Evolutionary conservation across 2,113 vertebrate species (phyloP).

Genomic region (Pardalotus punctatus): DNA sequence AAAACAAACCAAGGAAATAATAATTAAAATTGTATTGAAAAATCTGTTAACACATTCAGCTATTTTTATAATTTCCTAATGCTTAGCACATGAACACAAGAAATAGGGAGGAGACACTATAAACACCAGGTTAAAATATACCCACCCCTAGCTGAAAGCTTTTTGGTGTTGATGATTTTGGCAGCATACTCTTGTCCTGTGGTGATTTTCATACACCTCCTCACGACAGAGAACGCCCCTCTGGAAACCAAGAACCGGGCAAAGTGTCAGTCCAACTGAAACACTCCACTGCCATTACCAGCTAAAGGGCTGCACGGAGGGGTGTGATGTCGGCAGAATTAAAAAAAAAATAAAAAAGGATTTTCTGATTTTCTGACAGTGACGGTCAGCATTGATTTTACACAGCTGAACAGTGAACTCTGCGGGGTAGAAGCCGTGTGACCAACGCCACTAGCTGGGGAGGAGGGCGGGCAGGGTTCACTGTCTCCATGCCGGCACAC

Average conservation of each 20-base stretch:
- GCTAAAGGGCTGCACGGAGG: background rate
- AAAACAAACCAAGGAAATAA: background rate
- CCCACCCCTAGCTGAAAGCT: conserved; percentile 93
- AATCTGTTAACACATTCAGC: background rate
- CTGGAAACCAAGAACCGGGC: conserved; percentile 74
- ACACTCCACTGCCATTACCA: background rate
- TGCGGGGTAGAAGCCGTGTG: background rate
- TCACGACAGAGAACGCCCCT: conserved; percentile 96
- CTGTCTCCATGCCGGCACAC: background rate
- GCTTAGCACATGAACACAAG: background rate
- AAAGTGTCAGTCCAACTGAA: conserved; percentile 30
- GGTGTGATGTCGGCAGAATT: background rate
- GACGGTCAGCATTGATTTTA: background rate
- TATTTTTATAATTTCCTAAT: background rate
- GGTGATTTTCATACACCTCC: conserved; percentile 95
- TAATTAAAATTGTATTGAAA: background rate
- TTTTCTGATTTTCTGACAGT: background rate
- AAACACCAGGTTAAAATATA: conserved; percentile 43
- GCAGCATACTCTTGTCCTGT: conserved; percentile 94
- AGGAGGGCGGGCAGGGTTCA: background rate
- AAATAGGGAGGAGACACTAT: background rate
- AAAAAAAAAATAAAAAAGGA: background rate
- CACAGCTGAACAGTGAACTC: background rate
- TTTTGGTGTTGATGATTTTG: conserved; percentile 99
- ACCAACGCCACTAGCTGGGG: background rate